Base-by-base conservation (phyloP, 2,797 vertebrate genomes). In the Telmatherina bonti region DNA sequence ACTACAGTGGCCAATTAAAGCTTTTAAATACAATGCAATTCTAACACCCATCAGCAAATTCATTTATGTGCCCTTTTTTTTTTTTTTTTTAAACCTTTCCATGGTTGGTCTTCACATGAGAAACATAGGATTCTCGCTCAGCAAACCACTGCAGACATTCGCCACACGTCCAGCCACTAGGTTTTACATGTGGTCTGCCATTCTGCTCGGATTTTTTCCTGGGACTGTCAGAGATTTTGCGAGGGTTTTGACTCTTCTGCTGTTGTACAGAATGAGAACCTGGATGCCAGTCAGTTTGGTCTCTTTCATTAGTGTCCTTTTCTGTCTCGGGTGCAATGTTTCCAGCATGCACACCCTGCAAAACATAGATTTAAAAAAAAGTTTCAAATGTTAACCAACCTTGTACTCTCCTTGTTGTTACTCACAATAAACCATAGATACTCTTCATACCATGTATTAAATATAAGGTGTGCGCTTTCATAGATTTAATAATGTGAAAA, bases 51-150 rank as follows among this genome's bases (percentile, higher is more conserved):
- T 11, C 10, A 12, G 47, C 22, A 26, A 26, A 27, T n/a, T 15
- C 2, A 61, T 29, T 16, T 15, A 29, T 18, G 33, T 18, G 49
- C 56, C 11, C 90, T 92, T 13, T 20, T 27, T 84, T 99, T n/a
- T n/a, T n/a, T n/a, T n/a, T n/a, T n/a, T n/a, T n/a, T n/a, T n/a
- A n/a, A n/a, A n/a, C 97, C 95, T 94, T 96, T 58, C 96, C 94
- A 0, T 99, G 97, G 79, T 81, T 96, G 87, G 91, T 96, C 83
- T 97, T 99, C 93, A 98, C 93, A 76, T 99, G 97, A 68, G 94
- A 95, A 72, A 98, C 90, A 0, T 96, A 99, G 16, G 95, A 88
- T 59, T 99, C 97, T 66, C 97, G 89, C 67, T 98, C 97, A 0
- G 95, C 92, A 26, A 99, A 90, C 94, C 95, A 95, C 84, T 97